Evolutionary conservation across 2,888 invertebrate species (phyloP), one percentile per base, ranked within the genome.

Genomic region (Tortricodes alternella): DNA sequence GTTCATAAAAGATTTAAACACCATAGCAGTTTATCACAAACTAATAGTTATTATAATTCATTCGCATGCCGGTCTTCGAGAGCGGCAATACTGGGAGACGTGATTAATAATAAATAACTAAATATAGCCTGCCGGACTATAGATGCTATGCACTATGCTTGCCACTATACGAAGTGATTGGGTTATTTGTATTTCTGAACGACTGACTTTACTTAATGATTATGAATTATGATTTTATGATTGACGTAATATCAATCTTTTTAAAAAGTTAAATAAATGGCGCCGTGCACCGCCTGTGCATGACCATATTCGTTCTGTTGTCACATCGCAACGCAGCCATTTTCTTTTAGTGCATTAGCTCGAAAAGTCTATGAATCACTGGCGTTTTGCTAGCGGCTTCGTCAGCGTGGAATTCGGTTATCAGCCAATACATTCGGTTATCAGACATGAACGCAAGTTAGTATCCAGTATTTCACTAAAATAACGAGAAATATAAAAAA

Each of bases 311-410:
- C 32, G 39, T 39, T 53, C 60, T 60, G 37, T 52, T 62, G 66
- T 68, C 63, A 58, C 62, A 66, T 62, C 60, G 63, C 62, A 60
- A 66, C 63, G 76, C 73, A 66, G 78, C 80, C 79, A 78, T 80
- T 78, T 78, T 78, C 71, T 77, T 74, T 73, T 71, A 38, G 32
- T 69, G 75, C 77, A 76, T 76, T 74, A 71, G 70, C 67, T 65
- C 63, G 66, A 11, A 70, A n/a, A n/a, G n/a, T n/a, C n/a, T n/a
- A n/a, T n/a, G n/a, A n/a, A n/a, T n/a, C n/a, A n/a, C n/a, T n/a
- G n/a, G n/a, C n/a, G n/a, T n/a, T n/a, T n/a, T n/a, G n/a, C n/a
- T n/a, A n/a, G n/a, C n/a, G n/a, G n/a, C n/a, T n/a, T n/a, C n/a
- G n/a, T n/a, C n/a, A n/a, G n/a, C n/a, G n/a, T n/a, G n/a, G n/a